Conservation (phyloP, 2,888 invertebrate genomes). For the Coelopa pilipes region DNA sequence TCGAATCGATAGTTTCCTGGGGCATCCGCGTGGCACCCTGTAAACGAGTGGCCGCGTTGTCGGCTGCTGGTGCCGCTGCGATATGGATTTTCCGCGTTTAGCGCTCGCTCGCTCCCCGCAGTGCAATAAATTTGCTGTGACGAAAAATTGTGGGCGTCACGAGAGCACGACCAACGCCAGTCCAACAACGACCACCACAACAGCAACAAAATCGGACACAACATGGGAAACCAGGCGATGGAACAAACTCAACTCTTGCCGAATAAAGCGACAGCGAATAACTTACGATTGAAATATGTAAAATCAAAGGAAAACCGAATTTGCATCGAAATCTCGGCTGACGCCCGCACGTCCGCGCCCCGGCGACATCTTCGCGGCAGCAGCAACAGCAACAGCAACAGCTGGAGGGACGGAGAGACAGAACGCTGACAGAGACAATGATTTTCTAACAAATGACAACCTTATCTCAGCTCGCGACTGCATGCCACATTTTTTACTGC, state of each 20-base stretch:
- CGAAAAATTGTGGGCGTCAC: constrained; percentile 22
- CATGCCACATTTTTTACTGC: constrained; percentile 9
- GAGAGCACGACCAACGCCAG: background rate
- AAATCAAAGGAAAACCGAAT: background rate
- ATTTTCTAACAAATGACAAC: constrained; percentile 3
- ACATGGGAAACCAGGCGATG: background rate
- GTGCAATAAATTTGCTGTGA: constrained; percentile 13
- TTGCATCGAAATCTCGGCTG: background rate
- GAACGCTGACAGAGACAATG: constrained; percentile 10
- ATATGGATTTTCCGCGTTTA: background rate
- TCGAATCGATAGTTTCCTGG: no score
- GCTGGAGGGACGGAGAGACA: constrained; percentile 13
- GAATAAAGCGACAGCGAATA: constrained; percentile 4
- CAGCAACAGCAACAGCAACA: no score
- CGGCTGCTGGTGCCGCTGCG: background rate
- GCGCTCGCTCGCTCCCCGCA: no score
- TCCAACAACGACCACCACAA: background rate
- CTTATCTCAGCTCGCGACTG: constrained; percentile 10
- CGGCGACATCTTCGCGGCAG: no score
- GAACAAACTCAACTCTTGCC: background rate
- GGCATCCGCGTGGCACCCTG: no score
- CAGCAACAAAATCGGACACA: no score
- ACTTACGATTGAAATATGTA: background rate
- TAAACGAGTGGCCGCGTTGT: no score
- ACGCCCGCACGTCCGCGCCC: no score